Base-by-base conservation (phyloP, 2,113 vertebrate species). In the Hypanus sabinus region DNA sequence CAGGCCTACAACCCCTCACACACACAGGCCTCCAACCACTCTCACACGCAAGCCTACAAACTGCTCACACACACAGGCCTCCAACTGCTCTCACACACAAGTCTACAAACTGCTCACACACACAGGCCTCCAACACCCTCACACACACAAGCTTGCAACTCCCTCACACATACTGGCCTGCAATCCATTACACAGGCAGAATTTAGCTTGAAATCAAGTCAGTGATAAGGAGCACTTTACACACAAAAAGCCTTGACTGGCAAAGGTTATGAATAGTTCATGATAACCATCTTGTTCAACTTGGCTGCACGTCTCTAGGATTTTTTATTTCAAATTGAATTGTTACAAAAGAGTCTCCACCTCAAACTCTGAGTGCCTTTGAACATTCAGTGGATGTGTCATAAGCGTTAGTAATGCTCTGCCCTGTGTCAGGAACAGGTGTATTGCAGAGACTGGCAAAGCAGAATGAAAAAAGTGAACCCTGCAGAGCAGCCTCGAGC, bases 221-320 rank as follows among this genome's bases (percentile, higher is more conserved):
- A 71, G 38, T 62, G 57, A 68, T 73, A 73, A 73, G 33, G 18
- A 71, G 8, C 33, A 46, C 33, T 71, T 33, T 62, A 73, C 91
- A 55, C 38, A 93, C 10, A 38, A 20, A 93, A n/a, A 55, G 70
- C 91, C 20, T 8, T 10, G 91, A 30, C 24, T 55, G 70, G 38
- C 36, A 93, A 93, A 38, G 38, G 68, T 71, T 16, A 93, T 93
- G 73, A 93, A 93, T 93, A 93, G 73, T 93, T 93, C 68, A 93
- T 73, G 71, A 93, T 55, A 55, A 30, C 36, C 27, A 68, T 14
- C 68, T 93, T 70, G 68, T 93, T 93, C 16, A 75, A 36, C 65
- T 93, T 75, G 68, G 38, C 91, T 75, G 91, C 91, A 30, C 68
- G 55, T 1, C 24, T 55, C 36, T 55, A 93, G 14, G 33, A 14